These are phyloP conservation scores for Megaceryle maxima DNA, from an alignment of 2,113 vertebrate species.

Conservation along the genomic window DNA sequence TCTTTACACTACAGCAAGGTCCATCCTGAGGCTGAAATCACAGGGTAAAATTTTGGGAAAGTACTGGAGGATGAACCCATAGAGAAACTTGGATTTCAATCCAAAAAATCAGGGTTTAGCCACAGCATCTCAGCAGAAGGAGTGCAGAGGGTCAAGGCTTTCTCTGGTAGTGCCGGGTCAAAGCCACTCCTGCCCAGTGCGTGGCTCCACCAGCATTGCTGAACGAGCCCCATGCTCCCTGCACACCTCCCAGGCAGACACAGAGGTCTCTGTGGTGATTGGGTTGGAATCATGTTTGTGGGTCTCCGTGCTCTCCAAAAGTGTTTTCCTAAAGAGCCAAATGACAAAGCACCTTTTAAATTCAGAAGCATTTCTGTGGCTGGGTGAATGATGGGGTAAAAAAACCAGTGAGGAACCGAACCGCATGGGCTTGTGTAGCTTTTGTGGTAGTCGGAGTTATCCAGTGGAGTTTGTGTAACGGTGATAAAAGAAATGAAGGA, in stretches of 20 bases:
- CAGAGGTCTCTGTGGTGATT: fast-evolving
- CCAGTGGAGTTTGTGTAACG: not conserved
- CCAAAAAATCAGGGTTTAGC: fast-evolving
- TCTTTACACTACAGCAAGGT: not conserved
- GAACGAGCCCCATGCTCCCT: not conserved
- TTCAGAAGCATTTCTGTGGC: fast-evolving
- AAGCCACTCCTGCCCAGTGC: not conserved
- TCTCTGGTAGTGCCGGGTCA: not conserved
- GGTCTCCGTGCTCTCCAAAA: not conserved
- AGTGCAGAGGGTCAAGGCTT: not conserved
- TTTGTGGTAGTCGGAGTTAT: not conserved
- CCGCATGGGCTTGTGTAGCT: not conserved
- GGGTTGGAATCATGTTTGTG: not conserved
- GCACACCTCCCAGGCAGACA: fast-evolving
- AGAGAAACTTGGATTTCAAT: not conserved
- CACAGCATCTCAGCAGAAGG: not conserved
- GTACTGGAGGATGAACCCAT: not conserved
- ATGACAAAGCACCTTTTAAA: not conserved
- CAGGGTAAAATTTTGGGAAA: not conserved
- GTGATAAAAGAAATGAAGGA: not conserved
- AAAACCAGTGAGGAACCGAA: fast-evolving
- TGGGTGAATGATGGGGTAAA: not conserved
- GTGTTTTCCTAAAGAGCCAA: not conserved
- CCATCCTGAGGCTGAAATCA: not conserved
- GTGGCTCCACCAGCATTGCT: not conserved